Conservation (phyloP, 2,888 invertebrate species). For the Dasypogon diadema region DNA sequence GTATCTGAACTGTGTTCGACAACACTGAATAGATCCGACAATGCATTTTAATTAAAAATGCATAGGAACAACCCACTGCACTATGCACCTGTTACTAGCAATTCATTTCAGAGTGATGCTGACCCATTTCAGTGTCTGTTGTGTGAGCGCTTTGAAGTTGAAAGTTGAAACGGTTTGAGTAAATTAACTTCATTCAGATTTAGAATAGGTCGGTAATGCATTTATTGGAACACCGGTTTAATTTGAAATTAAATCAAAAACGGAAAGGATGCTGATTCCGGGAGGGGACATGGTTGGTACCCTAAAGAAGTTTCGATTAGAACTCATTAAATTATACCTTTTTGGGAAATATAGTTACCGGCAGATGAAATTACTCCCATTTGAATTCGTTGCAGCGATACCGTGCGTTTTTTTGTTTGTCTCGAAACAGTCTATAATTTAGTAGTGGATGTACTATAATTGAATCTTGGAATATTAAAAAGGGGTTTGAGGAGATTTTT, state of each 20-base stretch:
- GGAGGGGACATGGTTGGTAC: not conserved
- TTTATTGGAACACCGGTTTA: slow-evolving; percentile 28
- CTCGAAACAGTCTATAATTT: too few species aligned
- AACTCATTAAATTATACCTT: too few species aligned
- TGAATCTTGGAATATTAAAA: too few species aligned
- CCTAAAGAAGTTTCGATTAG: not conserved
- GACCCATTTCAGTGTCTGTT: too few species aligned
- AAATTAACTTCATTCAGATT: slow-evolving; percentile 37
- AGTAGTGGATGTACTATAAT: too few species aligned
- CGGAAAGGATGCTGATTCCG: not conserved
- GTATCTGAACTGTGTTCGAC: slow-evolving; percentile 8
- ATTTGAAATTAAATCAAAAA: slow-evolving; percentile 40
- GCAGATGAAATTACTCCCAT: too few species aligned
- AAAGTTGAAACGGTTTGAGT: not conserved
- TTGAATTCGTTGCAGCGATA: too few species aligned
- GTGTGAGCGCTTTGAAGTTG: not conserved
- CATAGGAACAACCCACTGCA: slow-evolving; percentile 15
- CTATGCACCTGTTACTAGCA: slow-evolving; percentile 36
- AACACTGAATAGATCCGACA: slow-evolving; percentile 10
- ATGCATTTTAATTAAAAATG: slow-evolving; percentile 46
- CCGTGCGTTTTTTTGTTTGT: too few species aligned
- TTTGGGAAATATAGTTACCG: too few species aligned
- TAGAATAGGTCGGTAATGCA: slow-evolving; percentile 8
- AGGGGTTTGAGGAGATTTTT: too few species aligned
- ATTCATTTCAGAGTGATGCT: not conserved